Percentiles rank a stretch among this genome's conserved stretches.
Conservation (phyloP, 2,113 vertebrate species). For the Grammomys surdaster region DNA sequence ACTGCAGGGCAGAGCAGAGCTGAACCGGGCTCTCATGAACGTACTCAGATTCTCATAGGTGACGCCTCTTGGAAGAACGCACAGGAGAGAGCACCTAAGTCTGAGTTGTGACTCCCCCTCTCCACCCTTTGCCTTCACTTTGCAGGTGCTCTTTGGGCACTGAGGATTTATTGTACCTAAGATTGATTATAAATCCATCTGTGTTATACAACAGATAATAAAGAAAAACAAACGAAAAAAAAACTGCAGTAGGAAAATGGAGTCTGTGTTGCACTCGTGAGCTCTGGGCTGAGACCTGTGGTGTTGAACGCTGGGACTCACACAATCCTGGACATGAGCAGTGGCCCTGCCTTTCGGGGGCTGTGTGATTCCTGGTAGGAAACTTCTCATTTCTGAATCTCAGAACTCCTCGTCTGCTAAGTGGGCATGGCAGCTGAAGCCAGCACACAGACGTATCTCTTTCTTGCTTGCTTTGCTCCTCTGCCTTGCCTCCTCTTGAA, state of each 20-base stretch:
- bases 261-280: neutral
- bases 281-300: fast-evolving
- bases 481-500: neutral
- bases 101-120: neutral
- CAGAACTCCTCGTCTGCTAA: neutral
- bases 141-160: neutral
- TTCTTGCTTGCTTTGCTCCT: neutral
- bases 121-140: neutral
- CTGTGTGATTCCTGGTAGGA: neutral
- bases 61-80: neutral
- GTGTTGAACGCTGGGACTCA: too few species aligned
- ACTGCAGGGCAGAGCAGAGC: neutral
- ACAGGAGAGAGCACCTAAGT: neutral
- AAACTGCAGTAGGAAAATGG: neutral
- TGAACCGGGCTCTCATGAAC: neutral
- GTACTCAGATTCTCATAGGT: fast-evolving
- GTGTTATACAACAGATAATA: neutral
- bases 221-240: too few species aligned
- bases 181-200: neutral
- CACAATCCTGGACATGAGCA: neutral
- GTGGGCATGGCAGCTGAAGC: neutral
- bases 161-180: neutral
- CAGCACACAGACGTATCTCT: neutral
- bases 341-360: neutral
- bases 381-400: neutral